A percentile compares a stretch with the other conserved stretches of the same genome.
These are phyloP conservation scores for Penaeus monodon DNA, from an alignment of 2,888 invertebrate species.

Conservation along the genomic window DNA sequence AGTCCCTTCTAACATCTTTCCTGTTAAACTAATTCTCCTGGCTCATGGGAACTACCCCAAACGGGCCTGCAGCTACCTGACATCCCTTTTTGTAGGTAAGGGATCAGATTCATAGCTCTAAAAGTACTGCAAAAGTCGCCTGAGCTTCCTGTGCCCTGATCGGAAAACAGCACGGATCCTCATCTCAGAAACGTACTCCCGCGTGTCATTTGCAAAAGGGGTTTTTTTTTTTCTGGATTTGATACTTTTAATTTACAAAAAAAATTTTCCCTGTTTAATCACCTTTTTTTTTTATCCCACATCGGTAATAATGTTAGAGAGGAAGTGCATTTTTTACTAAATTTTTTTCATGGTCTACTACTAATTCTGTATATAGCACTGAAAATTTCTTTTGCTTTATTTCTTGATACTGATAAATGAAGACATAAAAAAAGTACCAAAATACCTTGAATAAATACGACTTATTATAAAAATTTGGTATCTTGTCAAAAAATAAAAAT, in stretches of 20 bases:
- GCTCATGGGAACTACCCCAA: background rate
- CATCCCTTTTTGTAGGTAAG: slow-evolving; percentile 71
- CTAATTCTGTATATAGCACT: too few relatives aligned
- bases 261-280: too few relatives aligned
- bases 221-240: background rate
- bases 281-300: too few relatives aligned
- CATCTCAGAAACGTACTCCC: slow-evolving; percentile 94
- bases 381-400: too few relatives aligned
- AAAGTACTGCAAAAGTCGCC: slow-evolving; percentile 97
- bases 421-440: background rate
- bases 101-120: slow-evolving; percentile 88
- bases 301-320: too few relatives aligned
- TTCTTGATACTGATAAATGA: too few relatives aligned
- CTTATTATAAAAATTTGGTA: too few relatives aligned
- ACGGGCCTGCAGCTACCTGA: slow-evolving; percentile 69
- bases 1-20: background rate
- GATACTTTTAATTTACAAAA: background rate
- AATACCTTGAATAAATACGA: background rate
- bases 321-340: too few relatives aligned
- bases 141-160: slow-evolving; percentile 97
- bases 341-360: too few relatives aligned
- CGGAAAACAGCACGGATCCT: slow-evolving; percentile 95
- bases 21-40: background rate
- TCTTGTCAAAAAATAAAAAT: too few relatives aligned
- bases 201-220: slow-evolving; percentile 54